These are phyloP conservation scores for Scaptomyza caliginosa DNA, from an alignment of 2,888 invertebrate genomes.

Conservation along the genomic window DNA sequence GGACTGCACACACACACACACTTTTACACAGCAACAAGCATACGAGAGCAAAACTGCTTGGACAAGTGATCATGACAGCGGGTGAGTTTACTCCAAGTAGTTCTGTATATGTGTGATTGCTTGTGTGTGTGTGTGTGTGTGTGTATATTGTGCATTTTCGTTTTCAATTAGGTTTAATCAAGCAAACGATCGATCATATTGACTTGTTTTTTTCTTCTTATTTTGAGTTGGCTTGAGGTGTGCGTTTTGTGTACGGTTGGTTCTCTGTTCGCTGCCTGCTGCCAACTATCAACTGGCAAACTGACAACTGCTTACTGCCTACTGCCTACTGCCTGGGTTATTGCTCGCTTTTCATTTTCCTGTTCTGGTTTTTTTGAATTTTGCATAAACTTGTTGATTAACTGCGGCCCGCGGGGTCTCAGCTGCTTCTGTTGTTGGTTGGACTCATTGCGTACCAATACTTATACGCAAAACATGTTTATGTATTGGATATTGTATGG, in stretches of 20 bases:
- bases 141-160: conserved; percentile 71
- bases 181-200: conserved; percentile 80
- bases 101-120: conserved; percentile 16
- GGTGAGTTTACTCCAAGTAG: conserved; percentile 27
- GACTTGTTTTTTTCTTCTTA: conserved; percentile 63
- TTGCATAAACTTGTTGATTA: conserved; percentile 79
- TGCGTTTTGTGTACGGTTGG: conserved; percentile 59
- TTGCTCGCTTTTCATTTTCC: conserved; percentile 78
- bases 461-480: neutral
- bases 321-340: conserved; percentile 61
- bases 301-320: neutral
- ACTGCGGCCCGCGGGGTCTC: conserved; percentile 65
- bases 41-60: conserved; percentile 20
- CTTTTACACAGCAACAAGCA: conserved; percentile 3
- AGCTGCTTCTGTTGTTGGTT: conserved; percentile 60
- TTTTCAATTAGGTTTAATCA: conserved; percentile 80
- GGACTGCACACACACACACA: conserved; percentile 43
- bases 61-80: conserved; percentile 73
- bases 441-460: conserved; percentile 34
- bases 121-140: conserved; percentile 29
- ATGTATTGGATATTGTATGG: neutral
- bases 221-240: conserved; percentile 66
- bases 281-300: conserved; percentile 7
- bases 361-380: conserved; percentile 72
- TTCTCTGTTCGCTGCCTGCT: conserved; percentile 11